Conservation (phyloP, 2,113 vertebrate genomes). For the Crocuta crocuta region DNA sequence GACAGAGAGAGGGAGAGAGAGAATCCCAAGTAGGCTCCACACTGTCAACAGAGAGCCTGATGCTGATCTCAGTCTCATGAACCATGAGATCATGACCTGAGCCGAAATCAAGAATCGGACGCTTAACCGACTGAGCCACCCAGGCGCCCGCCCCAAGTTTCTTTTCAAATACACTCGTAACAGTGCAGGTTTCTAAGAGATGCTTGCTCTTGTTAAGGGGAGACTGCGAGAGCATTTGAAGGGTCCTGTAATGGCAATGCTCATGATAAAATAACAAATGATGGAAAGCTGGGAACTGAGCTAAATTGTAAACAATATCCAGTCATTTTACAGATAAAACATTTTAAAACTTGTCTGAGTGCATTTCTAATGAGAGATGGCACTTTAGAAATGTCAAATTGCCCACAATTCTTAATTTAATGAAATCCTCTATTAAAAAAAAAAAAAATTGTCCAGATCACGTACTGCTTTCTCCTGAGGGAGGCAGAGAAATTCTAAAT, state of each 20-base stretch:
- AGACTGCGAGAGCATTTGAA: background rate
- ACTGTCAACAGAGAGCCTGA: too few relatives aligned
- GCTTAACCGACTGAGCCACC: too few relatives aligned
- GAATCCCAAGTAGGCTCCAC: too few relatives aligned
- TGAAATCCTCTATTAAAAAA: background rate
- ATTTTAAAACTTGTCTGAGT: background rate
- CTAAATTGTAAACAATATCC: background rate
- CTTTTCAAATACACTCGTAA: background rate
- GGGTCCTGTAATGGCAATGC: background rate
- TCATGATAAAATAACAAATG: background rate
- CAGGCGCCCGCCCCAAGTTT: background rate
- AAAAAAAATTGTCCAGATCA: background rate
- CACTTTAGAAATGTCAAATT: conserved; percentile 23
- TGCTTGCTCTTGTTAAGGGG: too few relatives aligned
- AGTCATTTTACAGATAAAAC: background rate
- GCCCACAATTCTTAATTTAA: background rate
- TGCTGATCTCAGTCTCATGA: too few relatives aligned
- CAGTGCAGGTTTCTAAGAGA: background rate
- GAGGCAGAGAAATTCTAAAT: background rate
- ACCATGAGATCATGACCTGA: too few relatives aligned
- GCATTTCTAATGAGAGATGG: background rate
- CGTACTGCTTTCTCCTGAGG: background rate
- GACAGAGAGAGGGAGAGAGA: too few relatives aligned
- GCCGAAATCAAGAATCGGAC: too few relatives aligned
- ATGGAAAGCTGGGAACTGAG: background rate